phyloP scores from a whole-genome alignment of 2,113 vertebrate species.

The Barbus barbus region DNA sequence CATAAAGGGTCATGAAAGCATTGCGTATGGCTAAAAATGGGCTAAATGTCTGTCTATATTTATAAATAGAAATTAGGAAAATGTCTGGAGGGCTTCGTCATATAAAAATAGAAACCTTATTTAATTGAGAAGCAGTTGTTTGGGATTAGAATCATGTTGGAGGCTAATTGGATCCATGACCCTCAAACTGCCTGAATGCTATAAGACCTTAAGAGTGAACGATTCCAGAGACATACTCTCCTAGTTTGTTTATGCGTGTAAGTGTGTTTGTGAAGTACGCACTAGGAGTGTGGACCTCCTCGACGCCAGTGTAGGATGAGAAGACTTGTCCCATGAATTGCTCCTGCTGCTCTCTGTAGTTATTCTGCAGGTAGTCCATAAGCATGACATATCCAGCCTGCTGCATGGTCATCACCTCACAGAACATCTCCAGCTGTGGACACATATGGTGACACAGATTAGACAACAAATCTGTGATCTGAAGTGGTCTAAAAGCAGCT shows the following conservation, averaged over 20 bases:
- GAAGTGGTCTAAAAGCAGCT: not conserved
- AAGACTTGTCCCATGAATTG: constrained; percentile 92
- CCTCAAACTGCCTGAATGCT: not conserved
- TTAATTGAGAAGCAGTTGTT: constrained; percentile 22
- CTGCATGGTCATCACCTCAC: constrained; percentile 98
- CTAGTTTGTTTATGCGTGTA: constrained; percentile 12
- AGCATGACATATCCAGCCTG: constrained; percentile 96
- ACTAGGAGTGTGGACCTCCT: constrained; percentile 91
- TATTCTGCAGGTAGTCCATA: constrained; percentile 98
- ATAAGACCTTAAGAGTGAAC: not conserved
- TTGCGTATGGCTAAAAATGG: constrained; percentile 5
- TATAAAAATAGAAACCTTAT: constrained; percentile 25
- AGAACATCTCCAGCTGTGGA: constrained; percentile 88
- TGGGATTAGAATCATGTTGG: not conserved
- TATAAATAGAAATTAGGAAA: constrained; percentile 27
- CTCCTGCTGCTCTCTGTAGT: constrained; percentile 89
- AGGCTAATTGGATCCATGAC: constrained; percentile 24
- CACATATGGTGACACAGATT: constrained; percentile 23
- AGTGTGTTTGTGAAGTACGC: constrained; percentile 51
- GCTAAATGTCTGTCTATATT: constrained; percentile 20
- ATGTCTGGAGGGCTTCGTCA: constrained; percentile 4
- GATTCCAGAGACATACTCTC: not conserved
- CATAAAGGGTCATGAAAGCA: constrained; percentile 6
- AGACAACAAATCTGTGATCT: constrained; percentile 6
- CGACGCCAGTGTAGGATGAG: constrained; percentile 92